phyloP scores from a whole-genome alignment of 2,113 vertebrate species.

The Brachyistius frenatus region DNA sequence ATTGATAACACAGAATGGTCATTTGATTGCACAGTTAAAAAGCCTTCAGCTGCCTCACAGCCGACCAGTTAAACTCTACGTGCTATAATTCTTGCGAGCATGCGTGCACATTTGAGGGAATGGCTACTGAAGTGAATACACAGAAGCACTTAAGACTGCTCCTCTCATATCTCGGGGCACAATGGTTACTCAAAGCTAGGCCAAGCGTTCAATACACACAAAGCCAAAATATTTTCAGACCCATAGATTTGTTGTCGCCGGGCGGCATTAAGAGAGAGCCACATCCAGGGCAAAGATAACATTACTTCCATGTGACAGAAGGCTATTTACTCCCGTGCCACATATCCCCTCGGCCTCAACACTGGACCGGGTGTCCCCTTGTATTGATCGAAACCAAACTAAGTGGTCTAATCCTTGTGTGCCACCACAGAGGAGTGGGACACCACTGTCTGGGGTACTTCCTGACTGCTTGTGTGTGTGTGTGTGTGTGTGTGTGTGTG shows the following conservation, averaged over 20 bases:
- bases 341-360: constrained; percentile 69
- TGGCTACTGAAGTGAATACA: constrained; percentile 50
- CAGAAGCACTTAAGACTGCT: constrained; percentile 68
- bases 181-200: constrained; percentile 74
- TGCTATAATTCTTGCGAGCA: constrained; percentile 23
- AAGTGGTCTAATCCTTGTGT: constrained; percentile 76
- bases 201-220: constrained; percentile 65
- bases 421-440: constrained; percentile 35
- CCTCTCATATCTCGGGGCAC: constrained; percentile 71
- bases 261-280: constrained; percentile 68
- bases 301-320: constrained; percentile 81
- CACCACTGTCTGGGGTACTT: constrained; percentile 39
- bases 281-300: constrained; percentile 67
- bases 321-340: constrained; percentile 78
- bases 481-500: constrained; percentile 10
- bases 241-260: constrained; percentile 68
- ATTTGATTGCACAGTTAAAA: constrained; percentile 21
- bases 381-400: constrained; percentile 76
- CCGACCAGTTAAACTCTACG: constrained; percentile 15
- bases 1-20: background rate
- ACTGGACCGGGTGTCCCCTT: constrained; percentile 73
- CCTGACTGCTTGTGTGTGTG: background rate
- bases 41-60: background rate
- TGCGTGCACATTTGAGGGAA: constrained; percentile 35
- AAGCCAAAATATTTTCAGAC: constrained; percentile 74